Conservation (phyloP, 2,113 vertebrate genomes). For the Anarhynchus alexandrinus region DNA sequence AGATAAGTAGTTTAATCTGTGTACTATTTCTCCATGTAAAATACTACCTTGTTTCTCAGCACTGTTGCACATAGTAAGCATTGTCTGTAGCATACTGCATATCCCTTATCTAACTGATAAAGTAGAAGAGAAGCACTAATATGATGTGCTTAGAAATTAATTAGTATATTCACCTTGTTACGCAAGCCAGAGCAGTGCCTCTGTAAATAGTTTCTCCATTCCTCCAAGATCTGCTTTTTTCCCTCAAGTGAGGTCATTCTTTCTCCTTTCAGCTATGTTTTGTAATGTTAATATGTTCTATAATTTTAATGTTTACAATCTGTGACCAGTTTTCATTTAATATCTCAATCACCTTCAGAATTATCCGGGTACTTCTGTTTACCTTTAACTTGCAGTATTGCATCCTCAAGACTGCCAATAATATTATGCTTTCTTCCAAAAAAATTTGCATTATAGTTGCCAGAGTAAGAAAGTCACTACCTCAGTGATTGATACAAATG, state of each 20-base stretch:
- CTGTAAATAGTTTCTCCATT: not conserved
- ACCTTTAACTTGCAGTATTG: not conserved
- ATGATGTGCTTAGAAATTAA: not conserved
- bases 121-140: not conserved
- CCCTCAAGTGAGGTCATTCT: not conserved
- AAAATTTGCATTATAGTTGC: not conserved
- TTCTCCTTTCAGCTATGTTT: not conserved
- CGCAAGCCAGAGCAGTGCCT: not conserved
- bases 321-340: not conserved
- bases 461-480: not conserved
- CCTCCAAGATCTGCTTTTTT: not conserved
- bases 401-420: not conserved
- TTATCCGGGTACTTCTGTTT: not conserved
- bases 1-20: slow-evolving; percentile 39
- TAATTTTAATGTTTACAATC: not conserved
- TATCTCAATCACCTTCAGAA: not conserved
- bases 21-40: not conserved
- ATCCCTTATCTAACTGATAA: not conserved
- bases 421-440: not conserved
- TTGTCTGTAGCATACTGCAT: not conserved
- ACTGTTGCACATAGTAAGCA: not conserved
- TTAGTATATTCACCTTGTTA: not conserved
- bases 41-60: not conserved
- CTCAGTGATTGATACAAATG: not conserved
- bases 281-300: not conserved